Base-by-base conservation (phyloP, 2,113 vertebrate species). In the Empidonax alnorum region DNA sequence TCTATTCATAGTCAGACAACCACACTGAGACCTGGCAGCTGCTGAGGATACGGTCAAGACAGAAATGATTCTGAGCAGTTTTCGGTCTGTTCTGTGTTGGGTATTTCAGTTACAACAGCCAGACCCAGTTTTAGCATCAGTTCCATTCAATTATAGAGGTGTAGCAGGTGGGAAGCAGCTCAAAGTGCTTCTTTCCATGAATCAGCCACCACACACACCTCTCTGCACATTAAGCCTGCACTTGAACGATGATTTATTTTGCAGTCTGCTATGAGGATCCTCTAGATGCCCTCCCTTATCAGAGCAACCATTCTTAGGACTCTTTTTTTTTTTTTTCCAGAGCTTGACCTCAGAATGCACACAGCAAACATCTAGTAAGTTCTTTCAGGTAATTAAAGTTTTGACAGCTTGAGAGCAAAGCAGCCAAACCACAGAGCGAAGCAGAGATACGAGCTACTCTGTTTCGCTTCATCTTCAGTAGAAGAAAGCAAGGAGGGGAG, bases 161-260 rank as follows among this genome's bases (percentile, higher is more conserved):
- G 61, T 7, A 84, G 73, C 50, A 75, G 35, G 68, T 42, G 35
- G 72, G 41, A 94, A 80, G 68, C 58, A 77, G 62, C 63, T 63
- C 0, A 13, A 84, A 85, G 37, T 7, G 19, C 37, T 78, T 50
- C 65, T 37, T 76, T 14, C 35, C 59, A 46, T 6, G 23, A 91
- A 79, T 77, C 79, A 44, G 67, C n/a, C 84, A 85, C 79, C 61
- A 47, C 90, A 92, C 90, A 92, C 49, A 62, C 80, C 66, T 84
- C 66, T 77, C 42, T 25, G 33, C 27, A 69, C 53, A 58, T 42
- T 28, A 77, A 88, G 37, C 49, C 83, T 65, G 37, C 69, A 53
- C 39, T 92, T 61, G 8, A 72, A 61, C 7, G 53, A 31, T 8
- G 15, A 92, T 92, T 72, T 88, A n/a, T 71, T 93, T 31, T 18